phyloP scores from a whole-genome alignment of 2,797 vertebrate genomes.

The Neostethus bicornis region DNA sequence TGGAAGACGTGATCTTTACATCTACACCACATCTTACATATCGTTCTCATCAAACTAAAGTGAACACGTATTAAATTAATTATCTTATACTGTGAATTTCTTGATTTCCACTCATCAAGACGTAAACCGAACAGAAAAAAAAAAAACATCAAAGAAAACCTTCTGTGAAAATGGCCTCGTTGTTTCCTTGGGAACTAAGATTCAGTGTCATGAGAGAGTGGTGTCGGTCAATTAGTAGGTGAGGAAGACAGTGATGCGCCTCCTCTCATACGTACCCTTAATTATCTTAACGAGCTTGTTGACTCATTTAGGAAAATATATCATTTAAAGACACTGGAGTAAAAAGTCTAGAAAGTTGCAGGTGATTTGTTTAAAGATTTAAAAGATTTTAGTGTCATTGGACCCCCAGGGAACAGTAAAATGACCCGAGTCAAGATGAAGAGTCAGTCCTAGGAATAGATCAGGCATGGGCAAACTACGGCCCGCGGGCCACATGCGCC shows the following conservation, averaged over 20 bases:
- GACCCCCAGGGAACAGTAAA: no score
- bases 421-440: no score
- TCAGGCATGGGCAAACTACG: no score
- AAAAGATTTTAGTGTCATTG: background rate
- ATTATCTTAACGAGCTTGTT: constrained; percentile 48
- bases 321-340: constrained; percentile 25
- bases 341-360: background rate
- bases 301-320: constrained; percentile 19
- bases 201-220: constrained; percentile 35
- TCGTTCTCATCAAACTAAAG: background rate
- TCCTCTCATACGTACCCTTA: constrained; percentile 36
- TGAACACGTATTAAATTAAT: background rate
- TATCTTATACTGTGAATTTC: no score
- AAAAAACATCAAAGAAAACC: background rate
- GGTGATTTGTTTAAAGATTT: background rate
- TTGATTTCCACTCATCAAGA: no score
- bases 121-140: constrained; percentile 7
- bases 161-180: constrained; percentile 32
- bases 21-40: constrained; percentile 1
- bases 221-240: constrained; percentile 44
- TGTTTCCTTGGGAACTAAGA: constrained; percentile 73
- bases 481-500: no score
- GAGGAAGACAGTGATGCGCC: constrained; percentile 18
- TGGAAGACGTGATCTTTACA: background rate
- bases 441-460: no score